Evolutionary conservation across 2,797 vertebrate species (phyloP), one percentile per base, ranked within the genome.

Genomic region (Bucorvus abyssinicus): DNA sequence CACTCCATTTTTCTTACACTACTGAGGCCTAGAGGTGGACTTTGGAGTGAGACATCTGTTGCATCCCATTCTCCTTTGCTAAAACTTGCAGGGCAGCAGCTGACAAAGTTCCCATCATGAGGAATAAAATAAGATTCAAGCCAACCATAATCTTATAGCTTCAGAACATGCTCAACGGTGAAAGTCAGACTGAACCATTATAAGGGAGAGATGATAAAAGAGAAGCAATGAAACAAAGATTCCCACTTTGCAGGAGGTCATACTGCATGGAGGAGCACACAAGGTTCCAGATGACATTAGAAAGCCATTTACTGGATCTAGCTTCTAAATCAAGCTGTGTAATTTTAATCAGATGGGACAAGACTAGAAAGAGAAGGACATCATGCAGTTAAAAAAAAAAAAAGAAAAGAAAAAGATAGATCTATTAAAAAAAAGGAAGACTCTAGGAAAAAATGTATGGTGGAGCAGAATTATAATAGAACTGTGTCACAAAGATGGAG

Each of bases 401-500:
- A 81, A 50, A 34, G 5, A 80, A 81, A 40, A 76, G 52, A 52
- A 64, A 81, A 50, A 34, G 5, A 38, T 8, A 73, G 12, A 36
- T 49, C 11, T 69, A 67, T 85, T 79, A 17, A 34, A 67, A 78
- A 59, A 12, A 69, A 81, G 12, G 89, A 91, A 87, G 15, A 53
- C 10, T 5, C 16, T 29, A 84, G 26, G 40, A 76, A 73, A 61
- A 73, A 87, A 60, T 12, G 3, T 50, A 24, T 45, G 15, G 14
- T 13, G 20, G 67, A 90, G 70, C n/a, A 92, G n/a, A 89, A 84
- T 52, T 92, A 81, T 53, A 94, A 78, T 52, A 90, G 87, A 94
- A 93, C 61, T 89, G 81, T 68, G 64, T 89, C 63, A 93, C 32
- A 95, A 96, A 95, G 95, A 95, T 15, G 45, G 81, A 47, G 92